Base-by-base conservation (phyloP, 2,113 vertebrate genomes). In the Barbus barbus region DNA sequence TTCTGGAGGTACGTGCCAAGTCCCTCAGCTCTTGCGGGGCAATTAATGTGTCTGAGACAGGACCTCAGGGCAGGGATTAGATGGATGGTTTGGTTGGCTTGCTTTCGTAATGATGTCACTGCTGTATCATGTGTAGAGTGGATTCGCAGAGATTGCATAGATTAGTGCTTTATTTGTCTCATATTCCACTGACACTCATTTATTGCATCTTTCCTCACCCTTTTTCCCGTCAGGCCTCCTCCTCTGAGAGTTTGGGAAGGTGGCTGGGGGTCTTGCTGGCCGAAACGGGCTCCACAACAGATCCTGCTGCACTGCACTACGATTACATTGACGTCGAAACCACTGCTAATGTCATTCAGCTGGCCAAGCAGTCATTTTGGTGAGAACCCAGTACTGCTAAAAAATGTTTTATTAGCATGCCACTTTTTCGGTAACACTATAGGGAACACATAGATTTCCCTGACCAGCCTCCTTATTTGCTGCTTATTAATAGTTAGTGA, bases 351-450 rank as follows among this genome's bases (percentile, higher is more conserved):
- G 96, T 99, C 89, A 97, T 98, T 82, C 97, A 99, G 94, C 95
- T 98, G 2, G 98, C 97, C 38, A 99, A 98, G 77, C 97, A 99
- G 86, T 97, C 98, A 12, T 99, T 99, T 93, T 99, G 98, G 98
- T 99, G 89, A 95, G 95, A 9, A 26, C 8, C 33, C 36, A n/a
- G 61, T 14, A 26, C 24, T 63, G 31, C 77, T 44, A 9, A 28
- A n/a, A 28, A 44, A 41, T 63, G 20, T 63, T 79, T 79, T 16
- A 14, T 36, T 60, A 46, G 41, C 53, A 22, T 28, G 26, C 75
- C n/a, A n/a, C n/a, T n/a, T n/a, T n/a, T n/a, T n/a, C n/a, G n/a
- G 20, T 78, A 11, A 63, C 13, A n/a, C n/a, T n/a, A n/a, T n/a
- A n/a, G n/a, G n/a, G n/a, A n/a, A n/a, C n/a, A n/a, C n/a, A n/a